Evolutionary conservation across 2,113 vertebrate genomes (phyloP), one percentile per base, ranked within the genome.

Genomic region (Panthera leo): DNA sequence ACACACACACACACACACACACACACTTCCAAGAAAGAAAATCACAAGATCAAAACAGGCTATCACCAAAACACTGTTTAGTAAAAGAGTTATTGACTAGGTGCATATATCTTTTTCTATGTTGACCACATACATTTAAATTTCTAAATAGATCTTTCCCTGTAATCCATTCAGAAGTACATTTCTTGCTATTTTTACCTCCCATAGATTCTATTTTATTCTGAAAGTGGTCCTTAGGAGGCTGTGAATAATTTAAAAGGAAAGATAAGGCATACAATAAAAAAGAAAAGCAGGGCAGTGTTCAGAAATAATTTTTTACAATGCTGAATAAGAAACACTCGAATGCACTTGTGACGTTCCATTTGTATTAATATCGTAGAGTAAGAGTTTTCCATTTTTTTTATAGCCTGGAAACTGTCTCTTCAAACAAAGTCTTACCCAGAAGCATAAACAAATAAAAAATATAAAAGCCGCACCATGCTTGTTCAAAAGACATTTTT

Each of bases 161-260:
- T 94, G 18, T 80, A 95, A 97, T 94, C 83, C 84, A 97, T 96
- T 97, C 93, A 97, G 84, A 97, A 95, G 85, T 88, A 97, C 42
- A 90, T 91, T 93, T 94, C 87, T 98, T 97, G 90, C 86, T 94
- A 42, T 85, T 96, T 94, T 98, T 90, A 83, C 86, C 83, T 98
- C 95, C 91, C 68, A 75, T 96, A 93, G 97, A 98, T 76, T 75
- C 63, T 86, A 96, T 94, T 98, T 97, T 95, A 96, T 71, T 95
- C 63, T 92, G 86, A 97, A 97, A 95, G n/a, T 96, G 80, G 94
- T 97, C 95, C 92, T 97, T 95, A 97, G 75, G 83, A 97, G 94
- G 67, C 86, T 95, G 94, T 98, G 96, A 98, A 98, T 97, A 97
- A 96, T 97, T 98, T 92, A 97, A 95, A 96, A 97, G 93, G 75